A percentile compares a stretch with the other conserved stretches of the same genome.
These are phyloP conservation scores for Pyrocephalus nanus DNA, from an alignment of 2,797 vertebrate species.

Conservation along the genomic window DNA sequence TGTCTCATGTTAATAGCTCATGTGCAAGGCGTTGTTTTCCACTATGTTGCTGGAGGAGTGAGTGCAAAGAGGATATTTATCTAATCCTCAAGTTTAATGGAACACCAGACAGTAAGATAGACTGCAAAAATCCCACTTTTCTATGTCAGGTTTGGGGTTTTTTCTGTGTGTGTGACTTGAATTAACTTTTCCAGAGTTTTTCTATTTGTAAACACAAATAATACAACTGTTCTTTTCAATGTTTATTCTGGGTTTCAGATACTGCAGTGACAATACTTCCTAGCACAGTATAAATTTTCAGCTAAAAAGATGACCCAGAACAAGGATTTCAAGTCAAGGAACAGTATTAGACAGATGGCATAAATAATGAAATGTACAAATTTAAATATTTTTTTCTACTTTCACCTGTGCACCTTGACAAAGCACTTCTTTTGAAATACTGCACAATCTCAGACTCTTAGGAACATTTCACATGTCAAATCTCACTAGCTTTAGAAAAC, in stretches of 20 bases:
- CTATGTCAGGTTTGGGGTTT: background rate
- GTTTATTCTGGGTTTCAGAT: background rate
- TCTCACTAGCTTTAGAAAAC: background rate
- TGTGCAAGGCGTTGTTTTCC: background rate
- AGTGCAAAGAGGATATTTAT: background rate
- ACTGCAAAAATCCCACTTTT: background rate
- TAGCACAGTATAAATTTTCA: background rate
- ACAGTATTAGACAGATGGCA: background rate
- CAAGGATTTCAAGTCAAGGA: background rate
- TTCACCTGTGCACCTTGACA: background rate
- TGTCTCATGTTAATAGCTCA: background rate
- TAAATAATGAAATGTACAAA: background rate
- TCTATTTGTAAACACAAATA: background rate
- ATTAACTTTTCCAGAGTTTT: background rate
- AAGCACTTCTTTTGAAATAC: background rate
- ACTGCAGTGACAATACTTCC: background rate
- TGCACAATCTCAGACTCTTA: background rate
- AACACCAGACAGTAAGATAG: background rate
- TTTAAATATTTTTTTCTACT: background rate
- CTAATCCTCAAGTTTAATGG: background rate
- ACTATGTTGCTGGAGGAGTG: background rate
- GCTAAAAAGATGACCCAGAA: background rate
- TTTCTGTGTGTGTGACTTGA: background rate
- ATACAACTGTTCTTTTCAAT: background rate
- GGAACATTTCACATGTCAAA: background rate